These are phyloP conservation scores for Lepus townsendii DNA, from an alignment of 2,797 vertebrate species.

Conservation along the genomic window DNA sequence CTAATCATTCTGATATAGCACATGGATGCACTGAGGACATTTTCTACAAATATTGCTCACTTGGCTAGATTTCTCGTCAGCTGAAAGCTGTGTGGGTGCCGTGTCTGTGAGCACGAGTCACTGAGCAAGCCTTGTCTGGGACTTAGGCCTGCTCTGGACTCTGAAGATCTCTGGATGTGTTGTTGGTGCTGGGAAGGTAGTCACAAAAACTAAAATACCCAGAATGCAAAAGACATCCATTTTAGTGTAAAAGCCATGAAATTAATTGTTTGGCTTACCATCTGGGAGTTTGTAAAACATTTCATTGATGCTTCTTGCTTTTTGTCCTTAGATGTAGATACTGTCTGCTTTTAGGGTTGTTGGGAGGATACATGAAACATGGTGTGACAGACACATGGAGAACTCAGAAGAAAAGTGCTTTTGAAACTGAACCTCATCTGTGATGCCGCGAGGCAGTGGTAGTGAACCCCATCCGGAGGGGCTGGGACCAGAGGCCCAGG, in stretches of 20 bases:
- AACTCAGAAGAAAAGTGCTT: slow-evolving; percentile 62
- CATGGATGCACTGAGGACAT: neutral
- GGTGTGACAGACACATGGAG: neutral
- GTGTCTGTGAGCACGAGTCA: neutral
- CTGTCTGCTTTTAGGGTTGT: slow-evolving; percentile 61
- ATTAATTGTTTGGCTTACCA: neutral
- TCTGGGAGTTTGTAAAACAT: slow-evolving; percentile 16
- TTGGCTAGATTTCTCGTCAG: slow-evolving; percentile 43
- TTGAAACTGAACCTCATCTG: slow-evolving; percentile 19
- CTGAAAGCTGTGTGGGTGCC: neutral
- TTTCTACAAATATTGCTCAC: neutral
- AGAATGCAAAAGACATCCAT: neutral
- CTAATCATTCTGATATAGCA: slow-evolving; percentile 36
- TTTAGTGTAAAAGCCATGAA: neutral
- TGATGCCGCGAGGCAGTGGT: neutral
- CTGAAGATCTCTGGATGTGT: neutral
- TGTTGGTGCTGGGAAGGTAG: neutral
- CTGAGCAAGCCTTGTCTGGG: neutral
- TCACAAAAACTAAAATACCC: neutral
- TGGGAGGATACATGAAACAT: slow-evolving; percentile 55
- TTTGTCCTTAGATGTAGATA: neutral
- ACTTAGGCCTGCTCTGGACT: slow-evolving; percentile 22
- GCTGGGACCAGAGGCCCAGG: neutral
- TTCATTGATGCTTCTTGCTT: neutral
- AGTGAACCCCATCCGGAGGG: neutral